Evolutionary conservation across 2,797 vertebrate species (phyloP), one percentile per base, ranked within the genome.

Genomic region (Sebastes aleutianus): DNA sequence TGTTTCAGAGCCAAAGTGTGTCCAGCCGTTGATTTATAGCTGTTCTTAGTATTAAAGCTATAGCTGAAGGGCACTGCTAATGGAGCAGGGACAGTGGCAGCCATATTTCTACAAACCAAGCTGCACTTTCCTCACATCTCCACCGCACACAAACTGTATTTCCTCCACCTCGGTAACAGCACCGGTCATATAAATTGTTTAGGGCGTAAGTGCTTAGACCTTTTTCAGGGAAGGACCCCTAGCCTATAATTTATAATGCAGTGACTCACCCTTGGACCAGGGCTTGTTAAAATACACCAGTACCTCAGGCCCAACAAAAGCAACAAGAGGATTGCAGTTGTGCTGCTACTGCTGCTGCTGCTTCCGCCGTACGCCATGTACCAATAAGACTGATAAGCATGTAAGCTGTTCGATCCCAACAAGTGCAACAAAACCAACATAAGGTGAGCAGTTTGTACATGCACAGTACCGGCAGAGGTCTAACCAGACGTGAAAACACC

Each of bases 1-100:
- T 72, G 62, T 67, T 69, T 73, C 58, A 26, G 24, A 56, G 78
- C 47, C 53, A 27, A 24, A 18, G 61, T 65, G 27, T 27, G 56
- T 59, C 36, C 20, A 1, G 61, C 4, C 70, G 53, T 78, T 91
- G 88, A 90, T 88, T 89, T 69, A 87, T 89, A 18, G 78, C 71
- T 54, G 58, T 36, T 76, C 68, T 90, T 79, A 59, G 58, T 69
- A 50, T 84, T 78, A 84, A 80, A 84, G 76, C 74, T 73, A 36
- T 36, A 64, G 82, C 84, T 86, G 85, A 90, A 89, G 87, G 84
- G 69, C 84, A 84, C 53, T 43, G 67, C 67, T 89, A 88, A 88
- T 89, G 80, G 84, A 86, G 66, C 74, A 71, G 72, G 74, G 73
- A 85, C 80, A 75, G 76, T n/a, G 5, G 70, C 16, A 62, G 85